Conservation (phyloP, 2,888 invertebrate species). For the Stratiomys singularior region DNA sequence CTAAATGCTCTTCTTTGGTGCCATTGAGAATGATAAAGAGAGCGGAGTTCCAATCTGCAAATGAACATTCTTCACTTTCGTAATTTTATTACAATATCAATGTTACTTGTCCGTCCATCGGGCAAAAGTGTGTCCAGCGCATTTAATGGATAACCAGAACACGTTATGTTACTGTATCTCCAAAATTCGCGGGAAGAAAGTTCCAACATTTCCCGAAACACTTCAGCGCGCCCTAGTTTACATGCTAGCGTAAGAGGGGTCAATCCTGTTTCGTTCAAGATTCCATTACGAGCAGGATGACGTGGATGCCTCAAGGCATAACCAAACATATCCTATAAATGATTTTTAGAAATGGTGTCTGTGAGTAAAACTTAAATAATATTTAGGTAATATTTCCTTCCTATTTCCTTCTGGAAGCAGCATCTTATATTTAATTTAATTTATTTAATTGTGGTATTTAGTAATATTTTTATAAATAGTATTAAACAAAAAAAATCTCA, state of each 20-base stretch:
- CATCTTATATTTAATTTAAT: no score
- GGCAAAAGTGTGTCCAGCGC: constrained; percentile 95
- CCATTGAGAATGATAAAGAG: constrained; percentile 97
- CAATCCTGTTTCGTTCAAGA: constrained; percentile 87
- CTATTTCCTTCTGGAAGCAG: no score
- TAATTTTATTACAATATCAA: neutral
- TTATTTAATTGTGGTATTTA: no score
- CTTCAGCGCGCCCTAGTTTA: constrained; percentile 93
- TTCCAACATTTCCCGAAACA: constrained; percentile 98
- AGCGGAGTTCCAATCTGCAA: constrained; percentile 96
- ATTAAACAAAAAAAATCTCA: no score
- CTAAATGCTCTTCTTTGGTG: constrained; percentile 96
- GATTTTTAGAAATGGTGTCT: neutral
- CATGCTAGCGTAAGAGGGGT: constrained; percentile 97
- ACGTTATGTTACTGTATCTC: constrained; percentile 98
- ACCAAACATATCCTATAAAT: constrained; percentile 92
- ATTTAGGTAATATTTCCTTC: no score
- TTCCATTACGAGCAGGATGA: constrained; percentile 90
- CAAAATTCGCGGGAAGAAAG: constrained; percentile 95
- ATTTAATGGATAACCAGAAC: constrained; percentile 96
- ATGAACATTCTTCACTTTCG: neutral
- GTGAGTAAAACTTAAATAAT: no score
- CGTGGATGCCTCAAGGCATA: constrained; percentile 96
- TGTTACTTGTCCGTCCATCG: constrained; percentile 91
- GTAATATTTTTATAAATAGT: no score